These are phyloP conservation scores for Antitype chi DNA, from an alignment of 2,888 invertebrate genomes.

Conservation along the genomic window DNA sequence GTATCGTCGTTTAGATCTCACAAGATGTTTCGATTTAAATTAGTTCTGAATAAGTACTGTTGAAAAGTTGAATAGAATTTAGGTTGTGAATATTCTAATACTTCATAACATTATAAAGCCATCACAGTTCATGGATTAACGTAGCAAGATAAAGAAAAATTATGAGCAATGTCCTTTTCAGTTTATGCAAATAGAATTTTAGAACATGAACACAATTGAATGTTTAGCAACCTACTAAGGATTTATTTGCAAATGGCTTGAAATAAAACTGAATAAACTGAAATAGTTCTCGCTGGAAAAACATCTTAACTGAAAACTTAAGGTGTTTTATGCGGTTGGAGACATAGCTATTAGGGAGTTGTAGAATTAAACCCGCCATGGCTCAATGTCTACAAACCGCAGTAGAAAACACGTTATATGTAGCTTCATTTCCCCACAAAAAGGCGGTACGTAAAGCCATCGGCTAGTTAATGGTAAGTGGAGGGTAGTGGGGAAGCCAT, in stretches of 20 bases:
- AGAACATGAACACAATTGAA: neutral
- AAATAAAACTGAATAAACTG: neutral
- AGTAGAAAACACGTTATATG: conserved; percentile 6
- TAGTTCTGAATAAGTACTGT: neutral
- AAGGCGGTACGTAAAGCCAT: conserved; percentile 18
- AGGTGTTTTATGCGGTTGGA: neutral
- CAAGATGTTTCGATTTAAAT: conserved; percentile 2
- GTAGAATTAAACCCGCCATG: neutral
- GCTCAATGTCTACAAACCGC: conserved; percentile 18
- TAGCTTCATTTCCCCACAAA: conserved; percentile 26
- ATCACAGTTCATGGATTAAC: neutral
- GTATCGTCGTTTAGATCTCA: neutral
- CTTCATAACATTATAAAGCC: neutral
- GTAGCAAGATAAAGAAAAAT: neutral
- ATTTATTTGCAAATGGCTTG: neutral
- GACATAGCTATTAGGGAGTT: neutral
- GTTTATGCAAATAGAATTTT: neutral
- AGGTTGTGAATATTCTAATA: neutral
- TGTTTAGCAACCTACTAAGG: neutral
- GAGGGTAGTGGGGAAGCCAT: conserved; percentile 29
- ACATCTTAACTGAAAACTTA: neutral
- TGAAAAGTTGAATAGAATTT: neutral
- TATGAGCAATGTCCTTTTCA: neutral
- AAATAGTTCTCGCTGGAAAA: neutral
- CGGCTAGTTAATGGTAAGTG: conserved; percentile 32